phyloP scores from a whole-genome alignment of 37 sponge, comb jelly and placozoan species.

The Mnemiopsis leidyi region DNA sequence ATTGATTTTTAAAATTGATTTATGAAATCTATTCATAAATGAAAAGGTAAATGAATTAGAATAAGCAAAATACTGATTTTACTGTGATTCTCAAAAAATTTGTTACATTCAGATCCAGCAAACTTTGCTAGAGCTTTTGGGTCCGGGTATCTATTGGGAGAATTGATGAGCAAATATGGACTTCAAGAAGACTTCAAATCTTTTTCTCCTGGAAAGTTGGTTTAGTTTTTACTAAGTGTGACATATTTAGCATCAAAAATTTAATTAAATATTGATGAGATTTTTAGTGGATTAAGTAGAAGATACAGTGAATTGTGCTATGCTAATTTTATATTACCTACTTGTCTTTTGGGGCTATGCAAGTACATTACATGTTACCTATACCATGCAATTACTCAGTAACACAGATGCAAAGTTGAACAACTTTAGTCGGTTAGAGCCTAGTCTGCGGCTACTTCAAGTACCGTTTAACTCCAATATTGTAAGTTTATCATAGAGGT shows the following conservation, averaged over 20 bases:
- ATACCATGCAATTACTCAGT: neutral
- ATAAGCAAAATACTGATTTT: too few species aligned
- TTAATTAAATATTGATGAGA: too few species aligned
- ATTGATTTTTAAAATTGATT: too few species aligned
- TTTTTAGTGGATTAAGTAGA: too few species aligned
- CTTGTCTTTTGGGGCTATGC: too few species aligned
- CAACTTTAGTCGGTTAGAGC: conserved; percentile 87
- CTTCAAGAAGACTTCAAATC: conserved; percentile 77
- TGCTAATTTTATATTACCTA: too few species aligned
- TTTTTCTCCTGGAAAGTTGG: conserved; percentile 56
- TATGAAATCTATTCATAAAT: too few species aligned
- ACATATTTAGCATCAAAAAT: too few species aligned
- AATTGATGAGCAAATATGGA: conserved; percentile 77
- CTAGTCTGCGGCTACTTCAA: conserved; percentile 79
- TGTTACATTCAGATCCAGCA: conserved; percentile 66
- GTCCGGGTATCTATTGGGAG: conserved; percentile 85
- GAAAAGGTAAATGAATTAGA: too few species aligned
- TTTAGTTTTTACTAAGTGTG: too few species aligned
- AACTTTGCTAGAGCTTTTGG: conserved; percentile 74
- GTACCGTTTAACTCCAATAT: conserved; percentile 84
- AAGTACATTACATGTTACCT: too few species aligned
- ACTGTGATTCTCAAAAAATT: neutral
- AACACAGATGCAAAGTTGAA: conserved; percentile 89
- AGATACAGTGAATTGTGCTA: too few species aligned
- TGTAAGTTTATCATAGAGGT: conserved; percentile 70